Percentiles rank a stretch among this genome's conserved stretches.
phyloP scores from a whole-genome alignment of 2,888 invertebrate genomes.

The Apotomis capreana region DNA sequence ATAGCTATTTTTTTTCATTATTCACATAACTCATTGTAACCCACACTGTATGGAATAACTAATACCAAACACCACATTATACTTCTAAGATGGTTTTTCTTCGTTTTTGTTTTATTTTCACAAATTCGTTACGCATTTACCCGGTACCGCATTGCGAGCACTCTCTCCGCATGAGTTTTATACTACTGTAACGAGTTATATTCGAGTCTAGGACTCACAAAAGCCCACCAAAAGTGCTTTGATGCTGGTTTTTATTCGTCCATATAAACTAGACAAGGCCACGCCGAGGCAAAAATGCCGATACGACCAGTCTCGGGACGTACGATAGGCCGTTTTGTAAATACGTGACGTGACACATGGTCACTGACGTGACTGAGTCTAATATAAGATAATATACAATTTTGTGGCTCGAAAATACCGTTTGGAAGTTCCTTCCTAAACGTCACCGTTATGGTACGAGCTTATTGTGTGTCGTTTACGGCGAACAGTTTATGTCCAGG shows the following conservation, averaged over 20 bases:
- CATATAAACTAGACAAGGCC: constrained; percentile 26
- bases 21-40: no score
- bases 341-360: constrained; percentile 1
- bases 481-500: neutral
- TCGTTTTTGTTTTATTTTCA: no score
- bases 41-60: no score
- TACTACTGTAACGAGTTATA: constrained; percentile 2
- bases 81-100: no score
- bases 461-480: neutral
- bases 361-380: constrained; percentile 4
- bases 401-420: neutral
- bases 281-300: constrained; percentile 15
- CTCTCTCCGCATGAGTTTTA: neutral
- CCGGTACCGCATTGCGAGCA: neutral
- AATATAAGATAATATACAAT: neutral
- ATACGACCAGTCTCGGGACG: neutral
- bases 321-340: neutral
- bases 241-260: constrained; percentile 17
- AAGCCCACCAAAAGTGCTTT: neutral
- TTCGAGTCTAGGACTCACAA: constrained; percentile 16
- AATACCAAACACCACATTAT: no score
- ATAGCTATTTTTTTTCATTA: no score
- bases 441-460: neutral
- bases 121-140: no score
- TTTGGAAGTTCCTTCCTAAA: neutral